These are phyloP conservation scores for Cinclus cinclus DNA, from an alignment of 2,113 vertebrate species.

Conservation along the genomic window DNA sequence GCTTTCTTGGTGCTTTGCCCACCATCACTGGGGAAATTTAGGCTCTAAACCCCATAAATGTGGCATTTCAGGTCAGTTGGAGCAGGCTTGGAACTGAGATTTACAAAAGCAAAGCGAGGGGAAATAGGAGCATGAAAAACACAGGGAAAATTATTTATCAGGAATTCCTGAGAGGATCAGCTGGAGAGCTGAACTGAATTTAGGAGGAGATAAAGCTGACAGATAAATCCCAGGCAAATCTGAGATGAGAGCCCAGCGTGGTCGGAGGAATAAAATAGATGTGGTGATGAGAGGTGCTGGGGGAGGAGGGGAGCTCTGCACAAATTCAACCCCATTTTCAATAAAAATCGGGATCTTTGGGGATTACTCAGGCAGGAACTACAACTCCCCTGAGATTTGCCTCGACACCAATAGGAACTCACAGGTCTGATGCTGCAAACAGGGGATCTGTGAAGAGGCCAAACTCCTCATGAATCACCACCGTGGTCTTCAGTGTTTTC, in stretches of 20 bases:
- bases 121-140: background rate
- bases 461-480: slow-evolving; percentile 34
- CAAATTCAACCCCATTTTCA: background rate
- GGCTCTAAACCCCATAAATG: background rate
- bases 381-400: background rate
- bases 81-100: background rate
- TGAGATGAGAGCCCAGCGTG: background rate
- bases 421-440: background rate
- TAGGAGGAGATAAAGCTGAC: slow-evolving; percentile 31
- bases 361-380: background rate
- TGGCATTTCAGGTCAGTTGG: background rate
- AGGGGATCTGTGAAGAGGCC: background rate
- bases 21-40: background rate
- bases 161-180: background rate
- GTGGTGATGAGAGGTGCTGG: slow-evolving; percentile 34
- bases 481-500: background rate
- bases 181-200: background rate
- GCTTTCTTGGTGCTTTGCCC: background rate
- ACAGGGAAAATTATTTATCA: slow-evolving; percentile 2
- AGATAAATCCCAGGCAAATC: slow-evolving; percentile 34
- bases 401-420: background rate
- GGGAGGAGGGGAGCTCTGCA: slow-evolving; percentile 17
- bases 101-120: background rate
- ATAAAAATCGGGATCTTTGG: background rate
- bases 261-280: background rate